Base-by-base conservation (phyloP, 2,797 vertebrate genomes). In the Cyprinella venusta region DNA sequence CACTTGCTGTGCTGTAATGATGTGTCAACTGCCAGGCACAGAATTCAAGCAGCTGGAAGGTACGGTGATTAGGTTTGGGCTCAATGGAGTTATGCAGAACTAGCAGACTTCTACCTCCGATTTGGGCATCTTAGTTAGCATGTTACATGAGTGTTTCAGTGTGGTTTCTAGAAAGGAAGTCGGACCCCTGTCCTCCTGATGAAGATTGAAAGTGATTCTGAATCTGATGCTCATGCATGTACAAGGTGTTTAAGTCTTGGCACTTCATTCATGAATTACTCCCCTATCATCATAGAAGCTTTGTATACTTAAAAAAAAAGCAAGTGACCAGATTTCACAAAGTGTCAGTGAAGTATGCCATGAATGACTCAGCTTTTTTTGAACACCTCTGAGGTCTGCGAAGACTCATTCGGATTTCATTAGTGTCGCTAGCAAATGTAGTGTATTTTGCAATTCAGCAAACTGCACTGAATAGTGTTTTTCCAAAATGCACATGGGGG, bases 1-100 rank as follows among this genome's bases (percentile, higher is more conserved):
- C 80, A 82, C 80, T 75, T 82, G n/a, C 80, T 76, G 71, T 40
- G 80, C 80, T 75, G 61, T 82, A 82, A 82, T 76, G 80, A 82
- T 76, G 71, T 82, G 80, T 76, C 80, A 76, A 82, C 71, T 82
- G 71, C 56, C 80, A 82, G 80, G 61, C 80, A 67, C 33, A 76
- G 33, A 76, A 76, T 75, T 82, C 33, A 65, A 72, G 59, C 71
- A 67, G 71, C 71, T 82, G 80, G 61, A 42, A 76, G 80, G 71
- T 50, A 75, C 16, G 6, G 59, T 75, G 71, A 82, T 82, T 82
- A 76, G 71, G 30, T 82, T 67, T 30, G 33, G 61, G 33, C 65
- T 80, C 78, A 24, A 15, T 68, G 77, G 59, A 65, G 80, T 65
- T 81, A 75, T 81, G 70, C 63, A 64, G 59, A 67, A n/a, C 48